Evolutionary conservation across 2,797 vertebrate species (phyloP), one percentile per base, ranked within the genome.

Genomic region (Semotilus atromaculatus): DNA sequence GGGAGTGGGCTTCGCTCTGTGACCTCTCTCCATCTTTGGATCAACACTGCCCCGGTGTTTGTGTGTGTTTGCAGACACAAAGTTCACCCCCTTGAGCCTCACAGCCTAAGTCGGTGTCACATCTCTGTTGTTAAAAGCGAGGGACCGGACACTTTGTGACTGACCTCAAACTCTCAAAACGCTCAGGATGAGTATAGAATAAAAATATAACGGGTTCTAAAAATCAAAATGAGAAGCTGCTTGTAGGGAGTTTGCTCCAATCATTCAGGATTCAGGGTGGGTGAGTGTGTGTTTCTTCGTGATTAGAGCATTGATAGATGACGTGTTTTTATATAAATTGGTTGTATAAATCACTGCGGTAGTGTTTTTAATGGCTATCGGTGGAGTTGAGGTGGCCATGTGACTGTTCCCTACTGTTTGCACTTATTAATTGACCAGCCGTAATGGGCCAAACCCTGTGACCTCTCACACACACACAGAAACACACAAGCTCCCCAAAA

Each of bases 331-430:
- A 86, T 89, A 89, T 58, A 93, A 94, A 94, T 95, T 93, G 94
- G 92, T 92, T 93, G 92, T 93, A 92, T 93, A 95, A 95, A 95
- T 96, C 94, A 95, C 85, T 90, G 88, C 86, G 68, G 93, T 89
- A 88, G 90, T 87, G 93, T 92, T 84, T 91, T 83, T 92, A 89
- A 93, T 92, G 91, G 91, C 91, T 89, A 93, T 90, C 86, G 66
- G 72, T 83, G 51, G 88, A 91, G 88, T 86, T 87, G 85, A 90
- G 90, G 91, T 85, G 89, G 86, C 87, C 89, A 89, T 89, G 85
- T 88, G 80, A 72, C 75, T 62, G 34, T 16, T 86, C 62, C 78
- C 84, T 34, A 58, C 62, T 76, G 60, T 83, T 73, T 53, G 62
- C 81, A 45, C 73, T 87, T 80, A 87, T 87, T 90, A 82, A 85